Percentiles rank a stretch among this genome's conserved stretches.
Evolutionary conservation across 2,113 vertebrate genomes (phyloP).

Genomic region (Coptodon rendalli): DNA sequence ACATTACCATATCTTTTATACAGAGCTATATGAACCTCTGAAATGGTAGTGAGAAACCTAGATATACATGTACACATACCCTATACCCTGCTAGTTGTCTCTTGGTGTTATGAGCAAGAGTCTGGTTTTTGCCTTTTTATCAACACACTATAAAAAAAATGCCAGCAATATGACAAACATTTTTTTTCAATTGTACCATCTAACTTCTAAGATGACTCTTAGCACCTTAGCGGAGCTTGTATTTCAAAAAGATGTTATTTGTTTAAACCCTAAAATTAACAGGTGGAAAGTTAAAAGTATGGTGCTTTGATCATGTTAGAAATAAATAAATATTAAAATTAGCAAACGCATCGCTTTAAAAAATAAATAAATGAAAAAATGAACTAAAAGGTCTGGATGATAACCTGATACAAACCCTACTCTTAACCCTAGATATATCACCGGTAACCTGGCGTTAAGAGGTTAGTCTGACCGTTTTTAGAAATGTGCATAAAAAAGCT

Average conservation of each 20-base stretch:
- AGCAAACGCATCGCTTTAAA: not conserved
- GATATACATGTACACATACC: not conserved
- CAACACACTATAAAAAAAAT: not conserved
- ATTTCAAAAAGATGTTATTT: not conserved
- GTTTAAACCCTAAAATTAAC: not conserved
- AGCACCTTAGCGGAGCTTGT: not conserved
- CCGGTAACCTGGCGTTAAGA: not conserved
- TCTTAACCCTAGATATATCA: not conserved
- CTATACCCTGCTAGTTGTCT: not conserved
- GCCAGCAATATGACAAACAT: not conserved
- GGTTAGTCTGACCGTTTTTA: not conserved
- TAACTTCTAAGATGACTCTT: not conserved
- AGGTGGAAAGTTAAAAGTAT: not conserved
- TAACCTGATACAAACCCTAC: not conserved
- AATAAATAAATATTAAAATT: not conserved
- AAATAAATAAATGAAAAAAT: not conserved
- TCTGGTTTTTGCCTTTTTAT: not conserved
- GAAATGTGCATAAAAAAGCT: not conserved
- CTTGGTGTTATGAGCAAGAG: not conserved
- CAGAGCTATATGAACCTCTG: not conserved
- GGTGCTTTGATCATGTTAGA: not conserved
- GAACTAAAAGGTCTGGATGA: not conserved
- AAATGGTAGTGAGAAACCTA: not conserved
- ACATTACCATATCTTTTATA: constrained; percentile 40
- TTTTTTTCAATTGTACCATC: not conserved